Base-by-base conservation (phyloP, 2,797 vertebrate genomes). In the Hozukius guyotensis region DNA sequence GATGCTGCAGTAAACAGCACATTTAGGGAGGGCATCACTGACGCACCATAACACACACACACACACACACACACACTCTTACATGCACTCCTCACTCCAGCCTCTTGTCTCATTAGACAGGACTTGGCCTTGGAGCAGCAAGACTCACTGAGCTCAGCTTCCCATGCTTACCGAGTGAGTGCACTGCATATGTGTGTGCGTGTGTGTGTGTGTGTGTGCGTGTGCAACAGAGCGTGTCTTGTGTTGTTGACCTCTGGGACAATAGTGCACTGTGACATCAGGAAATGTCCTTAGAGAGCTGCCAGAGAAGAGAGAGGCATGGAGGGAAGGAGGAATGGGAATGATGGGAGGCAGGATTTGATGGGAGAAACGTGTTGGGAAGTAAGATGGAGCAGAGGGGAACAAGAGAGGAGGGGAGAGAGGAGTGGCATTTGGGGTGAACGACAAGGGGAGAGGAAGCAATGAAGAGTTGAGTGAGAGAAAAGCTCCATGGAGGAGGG, bases 201-300 rank as follows among this genome's bases (percentile, higher is more conserved):
- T 53, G 38, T 53, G 75, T 42, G 38, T 60, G 75, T 32, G 71
- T 72, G 69, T 70, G 80, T 65, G 71, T 74, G 80, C 60, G 71
- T 68, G 72, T 68, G 79, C 69, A 81, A 92, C 89, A 91, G 86
- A 92, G 89, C 80, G 60, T 73, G 80, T 86, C 79, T 82, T 93
- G 89, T 93, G 91, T 78, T 76, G 88, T 84, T 88, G 91, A 91
- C 90, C 88, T 82, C 87, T 73, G 80, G 81, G 90, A 94, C 93
- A 94, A 94, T 91, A 57, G 86, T 78, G 82, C 89, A 85, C 89
- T 94, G 90, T 94, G 92, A 90, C 89, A 89, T 80, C 79, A 93
- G 93, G 91, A 93, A 93, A 92, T 86, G 91, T 88, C 89, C 87
- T 91, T 67, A 89, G 86, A 91, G 87, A 86, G 85, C 83, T 89